phyloP scores from a whole-genome alignment of 2,888 invertebrate genomes.

The Leptura quadrifasciata region DNA sequence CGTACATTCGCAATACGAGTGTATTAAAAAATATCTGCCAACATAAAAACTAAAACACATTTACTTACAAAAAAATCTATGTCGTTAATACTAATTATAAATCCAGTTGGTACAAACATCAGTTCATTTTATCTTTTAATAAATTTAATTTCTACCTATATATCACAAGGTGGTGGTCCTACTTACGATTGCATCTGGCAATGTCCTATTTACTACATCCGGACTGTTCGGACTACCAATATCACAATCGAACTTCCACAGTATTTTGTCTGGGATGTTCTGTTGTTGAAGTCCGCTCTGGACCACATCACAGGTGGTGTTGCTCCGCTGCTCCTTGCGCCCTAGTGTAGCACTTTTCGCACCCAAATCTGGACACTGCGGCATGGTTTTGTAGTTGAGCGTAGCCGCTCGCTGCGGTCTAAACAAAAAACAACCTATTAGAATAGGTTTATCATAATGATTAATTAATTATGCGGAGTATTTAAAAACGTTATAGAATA shows the following conservation, averaged over 20 bases:
- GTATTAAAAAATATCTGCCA: slow-evolving; percentile 26
- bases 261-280: slow-evolving; percentile 80
- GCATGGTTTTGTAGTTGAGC: slow-evolving; percentile 66
- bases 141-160: slow-evolving; percentile 37
- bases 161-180: slow-evolving; percentile 74
- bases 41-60: slow-evolving; percentile 18
- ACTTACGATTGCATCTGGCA: slow-evolving; percentile 70
- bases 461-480: background rate
- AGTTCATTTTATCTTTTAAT: slow-evolving; percentile 54
- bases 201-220: slow-evolving; percentile 70
- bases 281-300: slow-evolving; percentile 90
- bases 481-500: background rate
- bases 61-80: slow-evolving; percentile 29
- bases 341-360: slow-evolving; percentile 50
- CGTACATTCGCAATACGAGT: background rate
- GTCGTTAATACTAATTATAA: slow-evolving; percentile 37
- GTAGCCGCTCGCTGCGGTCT: slow-evolving; percentile 67
- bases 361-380: slow-evolving; percentile 65
- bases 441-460: background rate
- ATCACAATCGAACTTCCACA: slow-evolving; percentile 74
- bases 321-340: slow-evolving; percentile 31
- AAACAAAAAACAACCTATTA: background rate
- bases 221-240: slow-evolving; percentile 71
- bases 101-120: slow-evolving; percentile 59
- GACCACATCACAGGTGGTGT: slow-evolving; percentile 89